Evolutionary conservation across 35 echinoderm and acorn worm species (phyloP).

Genomic region (Eucidaris tribuloides): DNA sequence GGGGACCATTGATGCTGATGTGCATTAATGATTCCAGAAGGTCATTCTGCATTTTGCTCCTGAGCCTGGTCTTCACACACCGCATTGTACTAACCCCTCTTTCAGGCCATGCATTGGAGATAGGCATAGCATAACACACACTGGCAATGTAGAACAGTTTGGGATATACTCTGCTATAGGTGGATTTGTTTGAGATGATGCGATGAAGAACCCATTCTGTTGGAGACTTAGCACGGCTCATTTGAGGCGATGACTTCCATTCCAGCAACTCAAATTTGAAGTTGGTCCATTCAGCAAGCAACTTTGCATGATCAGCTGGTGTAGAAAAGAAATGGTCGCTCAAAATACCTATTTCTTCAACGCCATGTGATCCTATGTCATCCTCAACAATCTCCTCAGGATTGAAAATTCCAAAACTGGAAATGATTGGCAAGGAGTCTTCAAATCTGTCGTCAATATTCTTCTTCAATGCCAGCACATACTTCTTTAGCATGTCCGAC

Average conservation of each 20-base stretch:
- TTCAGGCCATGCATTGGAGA: conserved; percentile 41
- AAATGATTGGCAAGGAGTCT: background rate
- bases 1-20: conserved; percentile 31
- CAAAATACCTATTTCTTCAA: background rate
- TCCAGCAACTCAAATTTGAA: conserved; percentile 29
- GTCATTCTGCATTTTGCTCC: conserved; percentile 6
- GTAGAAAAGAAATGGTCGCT: background rate
- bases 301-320: background rate
- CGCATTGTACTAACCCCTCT: conserved; percentile 17
- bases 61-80: conserved; percentile 16
- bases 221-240: background rate
- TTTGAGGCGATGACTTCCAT: background rate
- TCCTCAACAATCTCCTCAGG: background rate
- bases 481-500: background rate
- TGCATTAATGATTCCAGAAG: conserved; percentile 15
- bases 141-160: background rate
- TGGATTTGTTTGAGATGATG: background rate
- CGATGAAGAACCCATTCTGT: conserved; percentile 6
- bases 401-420: background rate
- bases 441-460: conserved; percentile 30
- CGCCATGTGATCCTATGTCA: background rate
- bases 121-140: conserved; percentile 5
- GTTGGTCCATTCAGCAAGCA: conserved; percentile 22
- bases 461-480: background rate
- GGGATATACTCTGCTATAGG: background rate